Evolutionary conservation across 2,888 invertebrate species (phyloP), one percentile per base, ranked within the genome.

Genomic region (Campopleginae sp.): DNA sequence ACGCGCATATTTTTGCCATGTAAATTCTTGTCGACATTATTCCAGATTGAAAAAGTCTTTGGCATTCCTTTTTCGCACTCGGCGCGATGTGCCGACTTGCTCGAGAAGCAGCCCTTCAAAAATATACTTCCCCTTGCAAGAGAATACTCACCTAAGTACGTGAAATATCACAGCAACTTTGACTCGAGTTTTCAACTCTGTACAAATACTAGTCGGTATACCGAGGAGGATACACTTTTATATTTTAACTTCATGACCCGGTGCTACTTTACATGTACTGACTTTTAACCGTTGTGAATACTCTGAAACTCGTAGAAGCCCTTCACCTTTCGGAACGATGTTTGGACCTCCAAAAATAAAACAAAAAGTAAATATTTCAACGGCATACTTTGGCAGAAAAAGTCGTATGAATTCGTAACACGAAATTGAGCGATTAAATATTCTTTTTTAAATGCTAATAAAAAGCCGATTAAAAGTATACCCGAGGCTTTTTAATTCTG

Each of bases 241-340:
- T 84, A 77, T 66, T 66, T 54, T 38, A 80, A 77, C 71, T 80
- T 84, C 66, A 66, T 61, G 76, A 75, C 75, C 51, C 42, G 58
- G 46, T 31, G 51, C 42, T 61, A 14, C 66, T 44, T 31, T 44
- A 42, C 54, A 42, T 54, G 65, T 27, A 33, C 48, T 17, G 54
- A 54, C 31, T 54, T 77, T 66, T 68, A 27, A 65, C 42, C 51
- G 54, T 66, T 38, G n/a, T 23, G 51, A 51, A 71, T 51, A 76
- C 48, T 65, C 33, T 19, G 19, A 51, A 76, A 33, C 76, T 65
- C 19, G 33, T n/a, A 61, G n/a, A n/a, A n/a, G 44, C 46, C 42
- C 61, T 61, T 38, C 33, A 6, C 33, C 48, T 31, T 44, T 31
- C 63, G 2, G 46, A 31, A 65, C 63, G 46, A 76, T 14, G 38